These are phyloP conservation scores for Ammodytes dubius DNA, from an alignment of 2,113 vertebrate species.

Conservation along the genomic window DNA sequence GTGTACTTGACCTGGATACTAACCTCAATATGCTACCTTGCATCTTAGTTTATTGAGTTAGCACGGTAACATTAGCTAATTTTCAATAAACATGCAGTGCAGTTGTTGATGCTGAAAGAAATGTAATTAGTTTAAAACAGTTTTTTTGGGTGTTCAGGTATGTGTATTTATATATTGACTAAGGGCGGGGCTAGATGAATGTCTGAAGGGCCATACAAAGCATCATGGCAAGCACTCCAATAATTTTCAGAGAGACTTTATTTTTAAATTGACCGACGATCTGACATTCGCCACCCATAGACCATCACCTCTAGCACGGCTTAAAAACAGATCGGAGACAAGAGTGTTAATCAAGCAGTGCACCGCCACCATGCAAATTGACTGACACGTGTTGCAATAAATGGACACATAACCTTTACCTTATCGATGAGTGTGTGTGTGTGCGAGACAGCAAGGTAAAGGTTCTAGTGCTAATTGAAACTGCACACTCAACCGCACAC, in stretches of 20 bases:
- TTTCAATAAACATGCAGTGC: too few species aligned
- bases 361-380: not conserved
- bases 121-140: too few species aligned
- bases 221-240: not conserved
- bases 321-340: not conserved
- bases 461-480: slow-evolving; percentile 56
- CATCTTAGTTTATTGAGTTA: too few species aligned
- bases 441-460: slow-evolving; percentile 8
- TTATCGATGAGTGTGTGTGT: slow-evolving; percentile 15
- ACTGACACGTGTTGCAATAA: slow-evolving; percentile 2
- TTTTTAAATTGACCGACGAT: too few species aligned
- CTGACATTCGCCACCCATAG: not conserved
- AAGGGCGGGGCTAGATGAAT: too few species aligned
- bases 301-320: not conserved
- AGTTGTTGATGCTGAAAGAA: too few species aligned
- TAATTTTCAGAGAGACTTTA: not conserved
- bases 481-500: slow-evolving; percentile 28
- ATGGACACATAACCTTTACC: slow-evolving; percentile 8
- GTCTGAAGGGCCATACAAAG: not conserved
- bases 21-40: too few species aligned
- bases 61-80: too few species aligned
- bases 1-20: too few species aligned
- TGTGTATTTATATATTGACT: too few species aligned
- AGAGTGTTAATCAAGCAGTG: not conserved
- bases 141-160: too few species aligned